Percentiles rank a stretch among this genome's conserved stretches.
phyloP scores from a whole-genome alignment of 2,888 invertebrate genomes.

The Dilophus febrilis region DNA sequence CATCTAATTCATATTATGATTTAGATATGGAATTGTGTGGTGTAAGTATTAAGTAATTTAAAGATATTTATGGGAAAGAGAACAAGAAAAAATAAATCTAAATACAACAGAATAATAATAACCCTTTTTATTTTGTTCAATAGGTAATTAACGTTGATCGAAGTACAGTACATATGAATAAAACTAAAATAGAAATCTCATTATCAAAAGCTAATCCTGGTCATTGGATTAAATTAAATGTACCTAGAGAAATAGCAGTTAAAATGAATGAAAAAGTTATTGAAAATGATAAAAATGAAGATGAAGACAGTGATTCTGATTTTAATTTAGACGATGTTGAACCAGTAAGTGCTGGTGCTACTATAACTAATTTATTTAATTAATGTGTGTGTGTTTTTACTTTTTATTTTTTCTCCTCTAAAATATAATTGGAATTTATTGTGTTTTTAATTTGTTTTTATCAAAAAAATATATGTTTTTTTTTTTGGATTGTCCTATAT shows the following conservation, averaged over 20 bases:
- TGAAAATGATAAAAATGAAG: constrained; percentile 19
- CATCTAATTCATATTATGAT: constrained; percentile 49
- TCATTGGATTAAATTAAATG: constrained; percentile 62
- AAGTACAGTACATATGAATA: constrained; percentile 60
- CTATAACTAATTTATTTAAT: constrained; percentile 7
- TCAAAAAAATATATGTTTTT: too few relatives aligned
- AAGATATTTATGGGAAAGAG: background rate
- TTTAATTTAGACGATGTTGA: constrained; percentile 61
- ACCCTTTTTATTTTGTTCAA: too few relatives aligned
- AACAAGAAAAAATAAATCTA: too few relatives aligned
- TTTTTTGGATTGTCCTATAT: too few relatives aligned
- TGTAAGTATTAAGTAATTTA: constrained; percentile 45
- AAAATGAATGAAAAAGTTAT: constrained; percentile 5
- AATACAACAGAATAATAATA: too few relatives aligned
- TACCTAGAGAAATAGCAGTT: constrained; percentile 29
- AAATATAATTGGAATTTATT: too few relatives aligned
- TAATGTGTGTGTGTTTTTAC: too few relatives aligned
- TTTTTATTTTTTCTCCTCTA: too few relatives aligned
- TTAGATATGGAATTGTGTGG: constrained; percentile 67
- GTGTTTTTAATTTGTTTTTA: too few relatives aligned
- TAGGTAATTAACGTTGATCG: constrained; percentile 60
- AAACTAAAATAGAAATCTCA: constrained; percentile 84
- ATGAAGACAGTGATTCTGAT: constrained; percentile 34
- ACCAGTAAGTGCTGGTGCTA: constrained; percentile 17
- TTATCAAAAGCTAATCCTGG: constrained; percentile 73